These are phyloP conservation scores for Pseudorectes ferrugineus DNA, from an alignment of 2,113 vertebrate species.

Conservation along the genomic window DNA sequence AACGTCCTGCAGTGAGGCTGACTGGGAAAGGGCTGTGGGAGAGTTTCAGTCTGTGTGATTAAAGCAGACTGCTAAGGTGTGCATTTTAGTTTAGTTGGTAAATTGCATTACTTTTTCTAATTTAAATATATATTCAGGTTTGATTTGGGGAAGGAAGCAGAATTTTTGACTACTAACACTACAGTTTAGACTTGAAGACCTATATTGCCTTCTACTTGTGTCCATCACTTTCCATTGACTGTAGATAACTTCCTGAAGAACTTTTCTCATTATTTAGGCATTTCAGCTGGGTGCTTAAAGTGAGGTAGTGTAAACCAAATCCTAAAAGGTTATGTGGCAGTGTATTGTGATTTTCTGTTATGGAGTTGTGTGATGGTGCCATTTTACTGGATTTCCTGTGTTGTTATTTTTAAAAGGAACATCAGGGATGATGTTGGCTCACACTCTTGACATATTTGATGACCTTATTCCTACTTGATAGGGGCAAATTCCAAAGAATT, in stretches of 20 bases:
- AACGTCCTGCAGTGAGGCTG: fast-evolving
- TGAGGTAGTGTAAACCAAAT: background rate
- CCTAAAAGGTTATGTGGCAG: background rate
- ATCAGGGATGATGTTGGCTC: background rate
- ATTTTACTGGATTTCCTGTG: background rate
- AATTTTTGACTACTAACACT: background rate
- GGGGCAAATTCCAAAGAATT: background rate
- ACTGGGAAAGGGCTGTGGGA: background rate
- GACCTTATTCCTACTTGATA: background rate
- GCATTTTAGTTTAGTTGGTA: background rate
- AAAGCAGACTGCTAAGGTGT: background rate
- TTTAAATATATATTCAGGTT: background rate
- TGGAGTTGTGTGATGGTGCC: background rate
- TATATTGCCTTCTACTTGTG: background rate
- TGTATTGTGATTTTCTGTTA: background rate
- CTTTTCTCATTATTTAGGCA: background rate
- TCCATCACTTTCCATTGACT: background rate
- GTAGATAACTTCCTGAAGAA: background rate
- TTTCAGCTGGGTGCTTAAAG: background rate
- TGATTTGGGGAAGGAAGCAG: background rate
- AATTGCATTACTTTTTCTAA: background rate
- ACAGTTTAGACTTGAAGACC: background rate
- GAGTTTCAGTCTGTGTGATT: background rate
- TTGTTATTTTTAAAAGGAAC: background rate
- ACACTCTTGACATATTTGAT: background rate